Evolutionary conservation across 2,888 invertebrate species (phyloP).

Genomic region (Willowsia nigromaculata): DNA sequence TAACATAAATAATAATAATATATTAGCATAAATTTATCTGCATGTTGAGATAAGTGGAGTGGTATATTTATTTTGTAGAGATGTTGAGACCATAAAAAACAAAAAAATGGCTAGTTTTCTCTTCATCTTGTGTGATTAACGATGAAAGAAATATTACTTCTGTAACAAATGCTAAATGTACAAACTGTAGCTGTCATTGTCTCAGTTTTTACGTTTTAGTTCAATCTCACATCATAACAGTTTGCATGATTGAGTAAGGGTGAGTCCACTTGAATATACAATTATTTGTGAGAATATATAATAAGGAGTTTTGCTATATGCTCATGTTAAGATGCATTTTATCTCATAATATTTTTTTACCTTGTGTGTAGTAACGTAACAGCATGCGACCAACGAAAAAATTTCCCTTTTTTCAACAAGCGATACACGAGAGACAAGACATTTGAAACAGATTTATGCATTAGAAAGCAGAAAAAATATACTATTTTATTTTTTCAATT

Average conservation of each 20-base stretch:
- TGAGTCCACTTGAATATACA: slow-evolving; percentile 13
- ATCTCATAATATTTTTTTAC: background rate
- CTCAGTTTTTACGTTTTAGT: background rate
- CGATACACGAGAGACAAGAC: background rate
- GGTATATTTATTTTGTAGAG: background rate
- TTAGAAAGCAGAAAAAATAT: slow-evolving; percentile 27
- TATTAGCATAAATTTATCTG: background rate
- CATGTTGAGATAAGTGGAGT: background rate
- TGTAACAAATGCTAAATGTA: background rate
- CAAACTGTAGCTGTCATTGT: background rate
- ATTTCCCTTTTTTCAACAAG: slow-evolving; percentile 51
- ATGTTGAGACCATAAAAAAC: background rate
- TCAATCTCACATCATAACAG: background rate
- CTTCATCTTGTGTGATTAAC: background rate
- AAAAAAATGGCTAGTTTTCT: background rate
- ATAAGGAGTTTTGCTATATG: too few relatives aligned
- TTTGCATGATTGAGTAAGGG: slow-evolving; percentile 8
- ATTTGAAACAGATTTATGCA: slow-evolving; percentile 40
- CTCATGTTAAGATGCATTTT: too few relatives aligned
- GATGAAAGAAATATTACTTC: background rate
- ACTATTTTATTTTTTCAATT: background rate
- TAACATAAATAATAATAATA: too few relatives aligned
- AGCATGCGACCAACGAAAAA: slow-evolving; percentile 32
- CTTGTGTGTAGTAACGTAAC: background rate
- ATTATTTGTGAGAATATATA: background rate